Conservation (phyloP, 2,113 vertebrate species). For the Athene noctua region DNA sequence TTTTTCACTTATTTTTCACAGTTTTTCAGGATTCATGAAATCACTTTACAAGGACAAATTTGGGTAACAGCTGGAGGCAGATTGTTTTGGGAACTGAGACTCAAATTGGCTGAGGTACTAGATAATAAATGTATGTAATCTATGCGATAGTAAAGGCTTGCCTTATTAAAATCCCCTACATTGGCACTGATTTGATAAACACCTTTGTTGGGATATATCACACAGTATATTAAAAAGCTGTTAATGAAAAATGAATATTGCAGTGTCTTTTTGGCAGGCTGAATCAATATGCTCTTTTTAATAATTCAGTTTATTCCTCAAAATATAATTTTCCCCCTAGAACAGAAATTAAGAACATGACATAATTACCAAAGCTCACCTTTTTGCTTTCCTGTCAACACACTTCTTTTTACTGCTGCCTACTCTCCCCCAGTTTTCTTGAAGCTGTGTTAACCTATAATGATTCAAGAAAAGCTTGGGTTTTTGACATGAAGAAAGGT, state of each 20-base stretch:
- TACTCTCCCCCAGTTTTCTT: not conserved
- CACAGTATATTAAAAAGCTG: conserved; percentile 44
- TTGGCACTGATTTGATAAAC: not conserved
- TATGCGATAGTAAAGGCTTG: not conserved
- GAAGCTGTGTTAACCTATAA: not conserved
- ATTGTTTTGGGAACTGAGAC: conserved; percentile 41
- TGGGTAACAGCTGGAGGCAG: conserved; percentile 56
- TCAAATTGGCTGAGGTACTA: conserved; percentile 27
- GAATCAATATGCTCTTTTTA: conserved; percentile 34
- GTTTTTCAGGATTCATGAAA: conserved; percentile 11
- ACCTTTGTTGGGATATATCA: not conserved
- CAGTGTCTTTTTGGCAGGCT: conserved; percentile 14
- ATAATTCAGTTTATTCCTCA: conserved; percentile 51
- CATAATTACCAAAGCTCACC: not conserved
- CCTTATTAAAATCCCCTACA: conserved; percentile 17
- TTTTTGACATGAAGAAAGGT: not conserved
- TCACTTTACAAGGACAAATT: conserved; percentile 31
- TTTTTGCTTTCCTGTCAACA: not conserved
- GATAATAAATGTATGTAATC: conserved; percentile 50
- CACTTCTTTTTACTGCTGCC: not conserved
- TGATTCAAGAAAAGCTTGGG: not conserved
- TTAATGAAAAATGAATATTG: conserved; percentile 68
- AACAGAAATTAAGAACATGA: conserved; percentile 41
- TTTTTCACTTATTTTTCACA: not conserved
- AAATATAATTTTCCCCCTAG: conserved; percentile 16